Evolutionary conservation across 2,113 vertebrate genomes (phyloP), one percentile per base, ranked within the genome.

Genomic region (Felis chaus): DNA sequence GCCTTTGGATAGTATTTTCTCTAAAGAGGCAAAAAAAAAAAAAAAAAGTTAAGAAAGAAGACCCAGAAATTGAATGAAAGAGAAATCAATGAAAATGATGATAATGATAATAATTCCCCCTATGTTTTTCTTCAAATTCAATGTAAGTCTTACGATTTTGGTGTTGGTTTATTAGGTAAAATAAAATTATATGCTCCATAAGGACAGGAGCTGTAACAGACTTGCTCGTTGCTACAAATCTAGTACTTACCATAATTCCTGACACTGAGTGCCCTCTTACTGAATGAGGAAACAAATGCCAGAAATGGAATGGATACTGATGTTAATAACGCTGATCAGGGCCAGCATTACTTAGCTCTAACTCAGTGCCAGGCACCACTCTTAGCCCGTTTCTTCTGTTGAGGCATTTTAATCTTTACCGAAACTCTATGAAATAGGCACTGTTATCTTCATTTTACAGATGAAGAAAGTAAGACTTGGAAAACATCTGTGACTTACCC

Each of bases 401-500:
- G 69, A 89, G 69, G 48, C 89, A 83, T 73, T 73, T 89, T 79
- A 57, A 82, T 84, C 73, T 82, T 96, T 68, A 69, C 29, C 36
- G 36, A n/a, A 85, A 55, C 39, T 78, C 57, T 50, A 14, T 73
- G 79, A 82, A 80, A 55, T 78, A 89, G 78, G 31, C 12, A 25
- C 53, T 25, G 13, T 96, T 92, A 50, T 41, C 79, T 61, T 94
- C 57, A 65, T 84, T 97, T 97, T 66, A 86, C 29, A 89, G 15
- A 79, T 45, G 78, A 74, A 68, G 66, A 53, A 71, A 89, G 18
- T 33, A 57, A 89, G 61, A 87, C 6, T 1, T 16, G 14, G 13
- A 39, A n/a, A 94, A 79, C 19, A 85, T 11, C 31, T 61, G 50
- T 93, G 68, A 94, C 53, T 74, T 86, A 29, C 27, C 66, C 61